Conservation (phyloP, 2,797 vertebrate species). For the Catamblyrhynchus diadema region DNA sequence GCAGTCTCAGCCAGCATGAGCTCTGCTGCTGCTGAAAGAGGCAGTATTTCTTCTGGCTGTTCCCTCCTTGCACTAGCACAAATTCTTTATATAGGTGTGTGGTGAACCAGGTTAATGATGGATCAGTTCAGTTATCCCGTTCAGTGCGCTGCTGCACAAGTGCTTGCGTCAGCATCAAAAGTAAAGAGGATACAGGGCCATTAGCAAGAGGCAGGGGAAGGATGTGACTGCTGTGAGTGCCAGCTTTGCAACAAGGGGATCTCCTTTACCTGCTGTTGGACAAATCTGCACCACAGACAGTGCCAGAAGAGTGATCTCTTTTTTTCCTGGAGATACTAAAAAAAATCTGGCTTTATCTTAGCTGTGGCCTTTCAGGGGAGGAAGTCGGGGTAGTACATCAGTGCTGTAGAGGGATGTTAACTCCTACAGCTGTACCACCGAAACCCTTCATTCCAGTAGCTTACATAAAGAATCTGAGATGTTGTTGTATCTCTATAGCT, state of each 20-base stretch:
- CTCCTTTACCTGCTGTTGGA: not conserved
- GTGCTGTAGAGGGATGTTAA: not conserved
- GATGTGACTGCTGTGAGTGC: not conserved
- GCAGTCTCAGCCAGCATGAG: not conserved
- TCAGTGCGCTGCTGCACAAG: not conserved
- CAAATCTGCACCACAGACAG: not conserved
- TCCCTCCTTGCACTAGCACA: not conserved
- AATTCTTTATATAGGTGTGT: constrained; percentile 27
- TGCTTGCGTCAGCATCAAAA: not conserved
- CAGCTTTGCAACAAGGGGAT: not conserved
- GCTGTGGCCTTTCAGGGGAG: not conserved
- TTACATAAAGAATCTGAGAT: not conserved
- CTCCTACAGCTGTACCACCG: not conserved
- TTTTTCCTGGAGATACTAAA: not conserved
- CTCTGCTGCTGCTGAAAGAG: not conserved
- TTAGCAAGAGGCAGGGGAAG: not conserved
- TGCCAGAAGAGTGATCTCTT: not conserved
- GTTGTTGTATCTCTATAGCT: not conserved
- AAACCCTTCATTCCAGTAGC: not conserved
- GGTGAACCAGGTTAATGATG: constrained; percentile 49
- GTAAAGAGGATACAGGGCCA: not conserved
- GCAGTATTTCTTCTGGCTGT: not conserved
- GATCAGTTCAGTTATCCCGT: constrained; percentile 30
- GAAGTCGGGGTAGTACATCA: not conserved
- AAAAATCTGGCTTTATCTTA: not conserved